phyloP scores from a whole-genome alignment of 2,888 invertebrate genomes.

The Apocheima hispidaria region DNA sequence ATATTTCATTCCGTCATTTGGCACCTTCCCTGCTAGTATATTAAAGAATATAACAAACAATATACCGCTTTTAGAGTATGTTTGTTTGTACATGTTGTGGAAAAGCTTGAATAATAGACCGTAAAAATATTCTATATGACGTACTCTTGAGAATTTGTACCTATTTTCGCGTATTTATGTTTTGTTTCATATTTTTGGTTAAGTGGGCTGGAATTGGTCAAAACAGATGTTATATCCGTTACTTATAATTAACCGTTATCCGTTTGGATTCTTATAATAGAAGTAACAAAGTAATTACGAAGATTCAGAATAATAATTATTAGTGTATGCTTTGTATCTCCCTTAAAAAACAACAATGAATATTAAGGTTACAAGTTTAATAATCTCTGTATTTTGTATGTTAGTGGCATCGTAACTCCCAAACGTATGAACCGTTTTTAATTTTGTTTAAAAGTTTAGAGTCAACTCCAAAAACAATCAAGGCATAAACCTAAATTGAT shows the following conservation, averaged over 20 bases:
- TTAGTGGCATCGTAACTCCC: too few species aligned
- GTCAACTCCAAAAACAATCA: neutral
- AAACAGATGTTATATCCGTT: too few species aligned
- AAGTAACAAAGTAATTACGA: too few species aligned
- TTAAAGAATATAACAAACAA: conserved; percentile 9
- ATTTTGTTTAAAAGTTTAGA: too few species aligned
- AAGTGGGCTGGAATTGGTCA: neutral
- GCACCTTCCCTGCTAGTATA: conserved; percentile 3
- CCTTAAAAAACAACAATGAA: too few species aligned
- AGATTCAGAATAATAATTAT: too few species aligned
- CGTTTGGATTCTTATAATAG: too few species aligned
- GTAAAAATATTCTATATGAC: conserved; percentile 1
- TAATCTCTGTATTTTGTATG: too few species aligned
- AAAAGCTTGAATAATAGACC: conserved; percentile 3
- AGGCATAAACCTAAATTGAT: conserved; percentile 12
- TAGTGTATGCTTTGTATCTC: too few species aligned
- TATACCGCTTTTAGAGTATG: conserved; percentile 3
- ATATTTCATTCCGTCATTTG: conserved; percentile 1
- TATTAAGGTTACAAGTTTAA: too few species aligned
- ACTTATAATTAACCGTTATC: too few species aligned
- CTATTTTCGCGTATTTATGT: neutral
- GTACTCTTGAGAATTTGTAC: conserved; percentile 4
- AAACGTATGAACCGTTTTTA: too few species aligned
- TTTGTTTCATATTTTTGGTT: conserved; percentile 4
- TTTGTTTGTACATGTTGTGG: conserved; percentile 8